These are phyloP conservation scores for Chionomys nivalis DNA, from an alignment of 2,113 vertebrate species.

Conservation along the genomic window DNA sequence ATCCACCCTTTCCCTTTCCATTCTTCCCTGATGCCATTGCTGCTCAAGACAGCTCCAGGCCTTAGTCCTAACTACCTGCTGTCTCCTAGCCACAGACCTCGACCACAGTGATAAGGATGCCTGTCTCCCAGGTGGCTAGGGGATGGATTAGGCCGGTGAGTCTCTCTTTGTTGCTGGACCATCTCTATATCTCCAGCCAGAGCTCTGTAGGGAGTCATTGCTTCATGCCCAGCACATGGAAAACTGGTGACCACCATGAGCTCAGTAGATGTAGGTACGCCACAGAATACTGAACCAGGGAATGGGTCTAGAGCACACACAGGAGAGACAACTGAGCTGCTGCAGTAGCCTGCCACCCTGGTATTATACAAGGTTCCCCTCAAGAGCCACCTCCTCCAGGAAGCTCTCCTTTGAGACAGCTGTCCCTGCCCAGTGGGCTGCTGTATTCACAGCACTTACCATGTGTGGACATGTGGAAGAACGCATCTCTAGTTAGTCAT, in stretches of 20 bases:
- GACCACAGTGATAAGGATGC: background rate
- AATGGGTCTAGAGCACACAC: background rate
- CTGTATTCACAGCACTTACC: background rate
- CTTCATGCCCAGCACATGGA: too few species aligned
- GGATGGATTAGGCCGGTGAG: too few species aligned
- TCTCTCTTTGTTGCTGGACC: background rate
- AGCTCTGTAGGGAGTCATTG: background rate
- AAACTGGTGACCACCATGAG: background rate
- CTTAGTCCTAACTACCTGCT: background rate
- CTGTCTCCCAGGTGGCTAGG: background rate
- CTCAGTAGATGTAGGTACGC: background rate
- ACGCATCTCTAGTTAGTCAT: background rate
- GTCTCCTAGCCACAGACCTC: background rate
- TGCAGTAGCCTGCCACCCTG: too few species aligned
- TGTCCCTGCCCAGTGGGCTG: too few species aligned
- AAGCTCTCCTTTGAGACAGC: background rate
- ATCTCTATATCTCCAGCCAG: background rate
- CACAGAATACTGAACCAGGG: background rate
- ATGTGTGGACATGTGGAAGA: background rate
- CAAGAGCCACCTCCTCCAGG: background rate
- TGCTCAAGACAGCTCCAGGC: background rate
- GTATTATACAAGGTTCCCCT: background rate
- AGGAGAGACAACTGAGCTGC: background rate
- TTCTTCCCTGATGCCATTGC: background rate
- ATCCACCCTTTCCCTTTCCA: accelerated